Evolutionary conservation across 2,888 invertebrate species (phyloP).

Genomic region (Macaria liturata): DNA sequence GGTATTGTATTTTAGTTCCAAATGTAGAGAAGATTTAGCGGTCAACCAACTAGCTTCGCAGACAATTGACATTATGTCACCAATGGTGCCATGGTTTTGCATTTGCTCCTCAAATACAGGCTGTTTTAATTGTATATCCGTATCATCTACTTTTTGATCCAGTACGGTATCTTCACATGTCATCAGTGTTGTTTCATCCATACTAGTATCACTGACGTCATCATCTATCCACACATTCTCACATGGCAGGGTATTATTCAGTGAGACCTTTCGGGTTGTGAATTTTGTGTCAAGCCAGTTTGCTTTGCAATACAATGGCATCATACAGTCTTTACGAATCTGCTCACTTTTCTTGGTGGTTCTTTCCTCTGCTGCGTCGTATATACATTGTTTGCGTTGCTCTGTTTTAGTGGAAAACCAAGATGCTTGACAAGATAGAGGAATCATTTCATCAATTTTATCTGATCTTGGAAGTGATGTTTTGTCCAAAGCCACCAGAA

Average conservation of each 20-base stretch:
- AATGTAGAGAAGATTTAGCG: neutral
- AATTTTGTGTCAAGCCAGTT: conserved; percentile 4
- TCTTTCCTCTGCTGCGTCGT: neutral
- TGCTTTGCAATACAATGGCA: conserved; percentile 1
- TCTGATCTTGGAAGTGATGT: conserved; percentile 5
- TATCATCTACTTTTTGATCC: too few relatives aligned
- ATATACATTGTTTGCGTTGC: neutral
- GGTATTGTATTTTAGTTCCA: neutral
- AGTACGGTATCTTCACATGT: too few relatives aligned
- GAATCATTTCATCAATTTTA: neutral
- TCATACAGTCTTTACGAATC: too few relatives aligned
- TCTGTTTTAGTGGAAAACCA: conserved; percentile 4
- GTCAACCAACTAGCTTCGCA: conserved; percentile 8
- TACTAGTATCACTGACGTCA: too few relatives aligned
- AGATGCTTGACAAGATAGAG: conserved; percentile 17
- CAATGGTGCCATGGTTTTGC: neutral
- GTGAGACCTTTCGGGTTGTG: neutral
- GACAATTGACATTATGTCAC: neutral
- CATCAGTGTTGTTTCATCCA: too few relatives aligned
- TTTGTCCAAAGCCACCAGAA: conserved; percentile 38
- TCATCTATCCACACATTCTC: too few relatives aligned
- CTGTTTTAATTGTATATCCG: too few relatives aligned
- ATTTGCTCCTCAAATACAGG: neutral
- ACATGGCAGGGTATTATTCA: neutral
- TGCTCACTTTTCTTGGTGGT: neutral